These are phyloP conservation scores for Torymus tubicola DNA, from an alignment of 2,888 invertebrate genomes.

Conservation along the genomic window DNA sequence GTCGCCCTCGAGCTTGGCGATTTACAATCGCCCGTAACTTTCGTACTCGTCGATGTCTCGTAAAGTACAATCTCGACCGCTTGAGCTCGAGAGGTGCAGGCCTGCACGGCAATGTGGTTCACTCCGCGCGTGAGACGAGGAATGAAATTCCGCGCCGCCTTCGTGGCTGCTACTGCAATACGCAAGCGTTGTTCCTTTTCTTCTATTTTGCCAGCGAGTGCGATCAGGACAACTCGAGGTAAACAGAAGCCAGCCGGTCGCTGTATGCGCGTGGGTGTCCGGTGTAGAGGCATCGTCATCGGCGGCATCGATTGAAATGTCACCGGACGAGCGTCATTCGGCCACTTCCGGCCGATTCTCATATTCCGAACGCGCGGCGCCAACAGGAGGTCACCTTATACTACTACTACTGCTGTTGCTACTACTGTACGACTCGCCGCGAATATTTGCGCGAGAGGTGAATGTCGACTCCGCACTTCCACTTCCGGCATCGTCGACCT, in stretches of 20 bases:
- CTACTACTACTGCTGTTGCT: background rate
- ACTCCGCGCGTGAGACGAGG: constrained; percentile 9
- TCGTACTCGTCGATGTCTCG: constrained; percentile 57
- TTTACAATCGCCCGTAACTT: constrained; percentile 58
- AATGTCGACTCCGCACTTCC: too few species aligned
- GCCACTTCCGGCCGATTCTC: constrained; percentile 34
- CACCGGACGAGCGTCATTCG: constrained; percentile 32
- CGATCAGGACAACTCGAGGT: constrained; percentile 5
- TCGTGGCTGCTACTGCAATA: constrained; percentile 16
- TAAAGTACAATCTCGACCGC: constrained; percentile 55
- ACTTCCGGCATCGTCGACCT: too few species aligned
- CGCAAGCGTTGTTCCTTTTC: background rate
- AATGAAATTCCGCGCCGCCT: constrained; percentile 46
- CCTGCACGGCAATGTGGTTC: too few species aligned
- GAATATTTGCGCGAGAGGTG: too few species aligned
- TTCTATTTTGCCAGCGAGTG: background rate
- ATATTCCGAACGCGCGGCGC: constrained; percentile 1
- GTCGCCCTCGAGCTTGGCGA: constrained; percentile 51
- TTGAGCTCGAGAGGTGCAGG: constrained; percentile 15
- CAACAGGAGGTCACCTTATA: constrained; percentile 1
- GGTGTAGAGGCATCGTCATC: background rate
- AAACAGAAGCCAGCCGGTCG: background rate
- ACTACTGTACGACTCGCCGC: background rate
- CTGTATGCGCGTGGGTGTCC: background rate
- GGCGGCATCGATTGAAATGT: background rate